phyloP scores from a whole-genome alignment of 2,797 vertebrate genomes.

The Hyperoplus immaculatus region DNA sequence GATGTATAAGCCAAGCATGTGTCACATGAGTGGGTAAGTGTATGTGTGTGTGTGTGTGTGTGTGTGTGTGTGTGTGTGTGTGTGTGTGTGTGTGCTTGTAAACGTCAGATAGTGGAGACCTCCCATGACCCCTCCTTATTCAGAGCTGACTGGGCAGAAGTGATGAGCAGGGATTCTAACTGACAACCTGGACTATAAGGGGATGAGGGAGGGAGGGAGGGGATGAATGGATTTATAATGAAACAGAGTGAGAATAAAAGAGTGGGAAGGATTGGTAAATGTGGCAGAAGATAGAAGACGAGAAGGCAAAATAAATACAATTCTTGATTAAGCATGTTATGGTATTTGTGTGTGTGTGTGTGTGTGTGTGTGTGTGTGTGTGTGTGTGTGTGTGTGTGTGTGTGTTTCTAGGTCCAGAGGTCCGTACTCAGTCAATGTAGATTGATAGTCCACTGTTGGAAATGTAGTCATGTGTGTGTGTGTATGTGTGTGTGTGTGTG shows the following conservation, averaged over 20 bases:
- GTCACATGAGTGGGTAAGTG: slow-evolving; percentile 7
- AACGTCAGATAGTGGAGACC: background rate
- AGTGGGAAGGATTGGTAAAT: background rate
- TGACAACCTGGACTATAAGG: slow-evolving; percentile 42
- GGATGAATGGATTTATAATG: slow-evolving; percentile 29
- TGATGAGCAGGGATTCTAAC: slow-evolving; percentile 74
- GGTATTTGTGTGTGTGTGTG: background rate
- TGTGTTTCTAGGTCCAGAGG: no score
- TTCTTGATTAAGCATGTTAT: background rate
- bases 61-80: background rate
- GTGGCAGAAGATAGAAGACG: background rate
- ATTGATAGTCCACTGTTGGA: no score
- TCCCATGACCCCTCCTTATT: slow-evolving; percentile 76
- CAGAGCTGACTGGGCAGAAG: slow-evolving; percentile 76
- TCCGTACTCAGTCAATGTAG: no score
- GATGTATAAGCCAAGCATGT: background rate
- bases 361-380: no score
- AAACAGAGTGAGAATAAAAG: background rate
- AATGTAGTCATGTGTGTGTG: no score
- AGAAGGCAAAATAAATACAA: background rate
- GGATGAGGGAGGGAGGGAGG: background rate
- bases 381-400: no score
- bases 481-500: no score
- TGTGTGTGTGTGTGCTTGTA: background rate
- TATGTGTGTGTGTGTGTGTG: background rate